A percentile compares a stretch with the other conserved stretches of the same genome.
These are phyloP conservation scores for Barnardius zonarius DNA, from an alignment of 2,113 vertebrate genomes.

Conservation along the genomic window DNA sequence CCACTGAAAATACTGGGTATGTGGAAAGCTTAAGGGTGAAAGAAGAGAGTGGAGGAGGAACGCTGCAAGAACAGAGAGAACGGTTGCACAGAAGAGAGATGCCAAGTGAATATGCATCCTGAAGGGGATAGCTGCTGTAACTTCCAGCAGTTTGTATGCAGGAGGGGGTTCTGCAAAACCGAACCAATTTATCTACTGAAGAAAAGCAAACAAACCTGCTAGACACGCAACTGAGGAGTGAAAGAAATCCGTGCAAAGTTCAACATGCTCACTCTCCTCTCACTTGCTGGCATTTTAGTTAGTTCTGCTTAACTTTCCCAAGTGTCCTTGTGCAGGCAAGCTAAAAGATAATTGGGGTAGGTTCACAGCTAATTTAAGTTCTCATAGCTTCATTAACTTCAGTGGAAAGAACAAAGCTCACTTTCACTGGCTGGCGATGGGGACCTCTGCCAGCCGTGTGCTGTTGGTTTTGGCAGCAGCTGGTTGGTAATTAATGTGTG, in stretches of 20 bases:
- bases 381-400: constrained; percentile 47
- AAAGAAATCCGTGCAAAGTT: background rate
- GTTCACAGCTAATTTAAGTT: constrained; percentile 37
- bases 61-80: background rate
- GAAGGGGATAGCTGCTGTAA: background rate
- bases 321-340: background rate
- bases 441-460: background rate
- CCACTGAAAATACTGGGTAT: background rate
- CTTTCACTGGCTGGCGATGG: background rate
- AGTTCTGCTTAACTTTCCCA: background rate
- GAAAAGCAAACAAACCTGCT: background rate
- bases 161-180: background rate
- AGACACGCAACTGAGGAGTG: background rate
- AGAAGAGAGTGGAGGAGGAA: background rate
- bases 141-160: background rate
- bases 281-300: background rate
- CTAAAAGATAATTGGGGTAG: constrained; percentile 21
- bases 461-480: background rate
- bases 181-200: background rate
- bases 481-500: background rate
- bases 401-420: background rate
- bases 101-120: background rate
- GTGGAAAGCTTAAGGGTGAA: background rate
- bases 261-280: background rate
- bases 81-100: background rate